Evolutionary conservation across 2,113 vertebrate species (phyloP).

Genomic region (Oryzias melastigma): DNA sequence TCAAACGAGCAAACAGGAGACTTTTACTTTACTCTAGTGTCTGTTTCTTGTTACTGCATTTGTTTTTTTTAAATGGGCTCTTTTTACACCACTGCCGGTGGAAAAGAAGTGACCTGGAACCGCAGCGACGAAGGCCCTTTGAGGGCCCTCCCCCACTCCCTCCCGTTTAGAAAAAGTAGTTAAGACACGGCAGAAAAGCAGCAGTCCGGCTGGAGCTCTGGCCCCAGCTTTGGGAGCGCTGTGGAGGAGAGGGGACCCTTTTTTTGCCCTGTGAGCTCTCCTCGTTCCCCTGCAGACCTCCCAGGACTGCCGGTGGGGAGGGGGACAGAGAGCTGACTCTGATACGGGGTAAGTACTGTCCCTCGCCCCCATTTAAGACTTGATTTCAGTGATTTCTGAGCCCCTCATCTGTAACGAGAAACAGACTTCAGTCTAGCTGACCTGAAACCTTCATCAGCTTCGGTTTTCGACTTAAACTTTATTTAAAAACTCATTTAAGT

Average conservation of each 20-base stretch:
- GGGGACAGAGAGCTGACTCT: conserved; percentile 49
- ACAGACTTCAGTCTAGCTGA: conserved; percentile 81
- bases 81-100: conserved; percentile 57
- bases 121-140: conserved; percentile 3
- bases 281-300: conserved; percentile 68
- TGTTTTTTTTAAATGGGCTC: conserved; percentile 54
- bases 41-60: conserved; percentile 69
- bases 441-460: background rate
- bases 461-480: background rate
- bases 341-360: conserved; percentile 66
- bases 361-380: conserved; percentile 43
- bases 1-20: conserved; percentile 6
- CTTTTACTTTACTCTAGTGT: conserved; percentile 25
- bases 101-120: conserved; percentile 41
- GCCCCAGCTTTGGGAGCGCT: conserved; percentile 57
- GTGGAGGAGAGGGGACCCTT: conserved; percentile 54
- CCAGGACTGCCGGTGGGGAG: conserved; percentile 59
- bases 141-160: background rate
- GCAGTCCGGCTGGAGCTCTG: conserved; percentile 31
- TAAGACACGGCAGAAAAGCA: conserved; percentile 4
- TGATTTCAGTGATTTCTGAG: conserved; percentile 73
- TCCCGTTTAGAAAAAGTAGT: background rate
- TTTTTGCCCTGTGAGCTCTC: conserved; percentile 50
- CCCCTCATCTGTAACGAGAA: conserved; percentile 96
- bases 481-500: background rate